phyloP scores from a whole-genome alignment of 2,113 vertebrate species.

The Urocynchramus pylzowi region DNA sequence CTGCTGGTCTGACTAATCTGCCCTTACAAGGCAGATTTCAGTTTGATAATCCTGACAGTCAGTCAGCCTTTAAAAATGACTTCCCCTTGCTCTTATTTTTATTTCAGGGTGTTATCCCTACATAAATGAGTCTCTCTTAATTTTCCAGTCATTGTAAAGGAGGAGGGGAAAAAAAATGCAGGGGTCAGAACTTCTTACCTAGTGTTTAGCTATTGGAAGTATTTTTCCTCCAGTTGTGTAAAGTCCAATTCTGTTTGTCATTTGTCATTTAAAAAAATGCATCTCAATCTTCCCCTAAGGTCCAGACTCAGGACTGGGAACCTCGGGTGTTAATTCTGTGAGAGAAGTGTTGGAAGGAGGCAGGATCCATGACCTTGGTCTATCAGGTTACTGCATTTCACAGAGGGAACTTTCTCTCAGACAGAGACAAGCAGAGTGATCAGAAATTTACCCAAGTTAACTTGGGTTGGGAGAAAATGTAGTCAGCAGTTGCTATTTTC shows the following conservation, averaged over 20 bases:
- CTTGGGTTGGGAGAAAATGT: background rate
- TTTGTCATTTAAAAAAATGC: background rate
- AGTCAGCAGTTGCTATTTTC: background rate
- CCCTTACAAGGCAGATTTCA: slow-evolving; percentile 31
- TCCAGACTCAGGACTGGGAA: background rate
- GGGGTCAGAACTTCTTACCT: background rate
- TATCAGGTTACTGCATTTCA: background rate
- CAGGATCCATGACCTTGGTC: background rate
- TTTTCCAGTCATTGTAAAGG: background rate
- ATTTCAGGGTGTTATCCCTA: background rate
- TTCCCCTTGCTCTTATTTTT: background rate
- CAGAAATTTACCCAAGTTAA: background rate
- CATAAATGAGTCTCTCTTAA: background rate
- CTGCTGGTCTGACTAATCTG: background rate
- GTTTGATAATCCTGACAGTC: slow-evolving; percentile 34
- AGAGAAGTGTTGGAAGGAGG: background rate
- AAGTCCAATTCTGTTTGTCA: background rate
- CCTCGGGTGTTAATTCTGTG: background rate
- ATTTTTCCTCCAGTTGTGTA: background rate
- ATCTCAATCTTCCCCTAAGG: background rate
- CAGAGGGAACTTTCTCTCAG: background rate
- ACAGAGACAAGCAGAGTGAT: background rate
- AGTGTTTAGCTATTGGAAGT: background rate
- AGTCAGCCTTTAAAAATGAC: background rate
- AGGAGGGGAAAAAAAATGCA: background rate